Conservation (phyloP, 2,888 invertebrate species). For the Coelinius sp. region DNA sequence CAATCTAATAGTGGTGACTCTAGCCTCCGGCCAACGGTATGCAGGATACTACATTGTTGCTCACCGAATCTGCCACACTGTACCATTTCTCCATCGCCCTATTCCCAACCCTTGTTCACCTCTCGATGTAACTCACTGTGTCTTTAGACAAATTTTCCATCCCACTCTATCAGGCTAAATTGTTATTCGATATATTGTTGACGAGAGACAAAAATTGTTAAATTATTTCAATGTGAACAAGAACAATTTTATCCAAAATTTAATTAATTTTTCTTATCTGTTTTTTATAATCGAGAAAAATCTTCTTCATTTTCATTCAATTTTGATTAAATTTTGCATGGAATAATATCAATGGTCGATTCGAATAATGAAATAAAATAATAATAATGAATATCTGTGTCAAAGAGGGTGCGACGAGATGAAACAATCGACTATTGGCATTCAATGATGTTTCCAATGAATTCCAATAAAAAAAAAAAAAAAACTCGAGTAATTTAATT, state of each 20-base stretch:
- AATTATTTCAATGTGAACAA: no score
- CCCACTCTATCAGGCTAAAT: not conserved
- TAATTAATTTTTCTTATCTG: no score
- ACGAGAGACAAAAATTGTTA: no score
- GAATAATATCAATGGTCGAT: no score
- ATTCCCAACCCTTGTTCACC: not conserved
- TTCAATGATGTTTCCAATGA: constrained; percentile 36
- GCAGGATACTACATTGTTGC: constrained; percentile 53
- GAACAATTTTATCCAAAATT: no score
- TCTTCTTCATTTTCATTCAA: no score
- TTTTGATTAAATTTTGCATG: no score
- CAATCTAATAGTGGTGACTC: constrained; percentile 67
- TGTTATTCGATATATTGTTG: no score
- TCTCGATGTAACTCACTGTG: constrained; percentile 2
- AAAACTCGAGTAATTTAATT: constrained; percentile 50
- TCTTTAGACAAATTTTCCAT: not conserved
- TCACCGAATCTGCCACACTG: constrained; percentile 43
- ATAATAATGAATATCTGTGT: not conserved
- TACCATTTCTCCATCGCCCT: constrained; percentile 26
- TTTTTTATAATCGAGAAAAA: no score
- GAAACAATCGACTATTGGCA: constrained; percentile 31
- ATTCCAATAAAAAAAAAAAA: constrained; percentile 29
- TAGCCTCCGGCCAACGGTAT: constrained; percentile 54
- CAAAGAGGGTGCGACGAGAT: not conserved
- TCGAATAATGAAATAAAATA: no score